A percentile compares a stretch with the other conserved stretches of the same genome.
These are phyloP conservation scores for Dryocosmus kuriphilus DNA, from an alignment of 2,888 invertebrate genomes.

Conservation along the genomic window DNA sequence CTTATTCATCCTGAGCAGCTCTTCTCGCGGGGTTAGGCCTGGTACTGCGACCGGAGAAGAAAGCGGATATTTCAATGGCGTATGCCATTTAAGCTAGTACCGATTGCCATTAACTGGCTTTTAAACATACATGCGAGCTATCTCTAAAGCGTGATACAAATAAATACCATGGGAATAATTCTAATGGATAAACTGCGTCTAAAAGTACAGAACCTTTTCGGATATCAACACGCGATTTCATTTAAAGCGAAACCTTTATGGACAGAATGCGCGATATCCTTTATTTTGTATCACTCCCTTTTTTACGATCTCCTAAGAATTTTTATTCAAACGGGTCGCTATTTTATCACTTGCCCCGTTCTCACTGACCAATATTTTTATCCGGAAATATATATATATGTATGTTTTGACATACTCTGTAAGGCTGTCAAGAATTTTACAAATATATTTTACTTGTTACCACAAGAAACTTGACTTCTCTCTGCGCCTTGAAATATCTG, in stretches of 20 bases:
- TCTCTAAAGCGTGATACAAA: slow-evolving; percentile 37
- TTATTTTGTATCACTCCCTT: slow-evolving; percentile 6
- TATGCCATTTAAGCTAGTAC: slow-evolving; percentile 36
- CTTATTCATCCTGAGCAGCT: slow-evolving; percentile 38
- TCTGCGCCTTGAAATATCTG: slow-evolving; percentile 3
- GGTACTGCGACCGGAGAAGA: slow-evolving; percentile 28
- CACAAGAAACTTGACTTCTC: not conserved
- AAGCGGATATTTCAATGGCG: slow-evolving; percentile 38
- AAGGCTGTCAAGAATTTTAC: not conserved
- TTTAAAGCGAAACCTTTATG: slow-evolving; percentile 19
- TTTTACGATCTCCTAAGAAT: slow-evolving; percentile 30
- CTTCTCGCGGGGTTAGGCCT: slow-evolving; percentile 39
- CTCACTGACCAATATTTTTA: not conserved
- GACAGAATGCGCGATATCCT: not conserved
- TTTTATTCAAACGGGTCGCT: slow-evolving; percentile 5
- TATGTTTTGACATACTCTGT: not conserved
- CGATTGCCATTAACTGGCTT: slow-evolving; percentile 39
- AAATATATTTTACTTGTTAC: not conserved
- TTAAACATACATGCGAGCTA: slow-evolving; percentile 39
- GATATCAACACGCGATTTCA: slow-evolving; percentile 33
- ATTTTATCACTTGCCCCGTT: not conserved
- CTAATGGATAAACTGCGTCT: slow-evolving; percentile 36
- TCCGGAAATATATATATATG: not conserved
- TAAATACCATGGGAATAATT: slow-evolving; percentile 40
- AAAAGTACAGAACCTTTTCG: slow-evolving; percentile 23